Percentiles rank a stretch among this genome's conserved stretches.
phyloP scores from a whole-genome alignment of 37 sponge, comb jelly and placozoan genomes.

The Oopsacas minuta region DNA sequence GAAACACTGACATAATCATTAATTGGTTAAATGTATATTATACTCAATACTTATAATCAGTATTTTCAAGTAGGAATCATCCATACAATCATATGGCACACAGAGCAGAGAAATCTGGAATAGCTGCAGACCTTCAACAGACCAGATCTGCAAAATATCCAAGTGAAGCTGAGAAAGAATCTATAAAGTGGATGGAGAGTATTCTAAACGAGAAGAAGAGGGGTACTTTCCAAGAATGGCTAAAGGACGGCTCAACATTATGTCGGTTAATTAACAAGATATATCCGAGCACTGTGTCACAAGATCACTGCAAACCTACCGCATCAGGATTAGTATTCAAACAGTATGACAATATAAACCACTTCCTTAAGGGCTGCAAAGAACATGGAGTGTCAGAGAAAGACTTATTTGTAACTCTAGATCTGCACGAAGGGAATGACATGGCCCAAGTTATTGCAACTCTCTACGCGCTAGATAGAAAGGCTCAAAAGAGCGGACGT shows the following conservation, averaged over 20 bases:
- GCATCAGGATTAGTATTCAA: background rate
- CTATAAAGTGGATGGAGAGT: background rate
- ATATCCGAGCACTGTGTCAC: background rate
- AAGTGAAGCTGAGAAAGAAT: background rate
- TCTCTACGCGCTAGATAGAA: slow-evolving; percentile 13
- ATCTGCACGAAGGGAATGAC: background rate
- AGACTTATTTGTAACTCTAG: background rate
- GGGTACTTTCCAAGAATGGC: background rate
- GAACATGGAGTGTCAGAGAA: slow-evolving; percentile 5
- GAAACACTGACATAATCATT: too few relatives aligned
- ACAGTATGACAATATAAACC: background rate
- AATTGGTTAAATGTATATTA: too few relatives aligned
- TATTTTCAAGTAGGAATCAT: too few relatives aligned
- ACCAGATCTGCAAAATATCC: background rate
- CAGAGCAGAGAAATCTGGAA: slow-evolving; percentile 12
- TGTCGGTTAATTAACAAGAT: background rate
- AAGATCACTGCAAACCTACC: background rate
- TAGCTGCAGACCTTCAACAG: background rate
- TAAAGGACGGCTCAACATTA: background rate
- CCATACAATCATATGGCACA: too few relatives aligned
- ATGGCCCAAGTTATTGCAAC: background rate
- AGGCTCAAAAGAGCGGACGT: background rate
- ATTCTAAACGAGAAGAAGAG: background rate
- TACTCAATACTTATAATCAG: too few relatives aligned
- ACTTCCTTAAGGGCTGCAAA: background rate